A percentile compares a stretch with the other conserved stretches of the same genome.
These are phyloP conservation scores for Formica selysi DNA, from an alignment of 1,140 invertebrate species.

Conservation along the genomic window DNA sequence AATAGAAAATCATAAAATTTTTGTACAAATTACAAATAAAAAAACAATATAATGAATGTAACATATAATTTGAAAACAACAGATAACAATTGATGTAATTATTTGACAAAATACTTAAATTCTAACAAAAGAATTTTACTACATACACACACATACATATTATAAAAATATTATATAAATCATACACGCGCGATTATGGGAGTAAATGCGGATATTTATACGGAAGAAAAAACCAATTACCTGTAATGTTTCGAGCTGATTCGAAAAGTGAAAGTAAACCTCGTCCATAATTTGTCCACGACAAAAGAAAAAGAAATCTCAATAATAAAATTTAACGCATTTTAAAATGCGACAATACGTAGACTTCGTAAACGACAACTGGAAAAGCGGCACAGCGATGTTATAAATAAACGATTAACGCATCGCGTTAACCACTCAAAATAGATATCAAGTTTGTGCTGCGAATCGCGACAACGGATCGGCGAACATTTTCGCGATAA, in stretches of 20 bases:
- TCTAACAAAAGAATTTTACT: background rate
- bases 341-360: constrained; percentile 26
- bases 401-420: constrained; percentile 86
- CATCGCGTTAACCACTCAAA: constrained; percentile 79
- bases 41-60: background rate
- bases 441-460: constrained; percentile 78
- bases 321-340: constrained; percentile 34
- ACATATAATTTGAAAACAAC: background rate
- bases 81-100: background rate
- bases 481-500: background rate
- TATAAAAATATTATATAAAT: constrained; percentile 40
- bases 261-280: constrained; percentile 82
- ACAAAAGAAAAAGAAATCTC: background rate
- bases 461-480: constrained; percentile 32
- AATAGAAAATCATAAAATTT: background rate
- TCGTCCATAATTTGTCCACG: constrained; percentile 82
- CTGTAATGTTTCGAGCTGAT: constrained; percentile 82
- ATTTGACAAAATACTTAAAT: background rate
- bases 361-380: constrained; percentile 43
- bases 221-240: constrained; percentile 72
- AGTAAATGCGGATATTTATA: background rate
- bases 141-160: too few relatives aligned
- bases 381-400: constrained; percentile 77
- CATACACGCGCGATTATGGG: background rate
- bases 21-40: background rate